A percentile compares a stretch with the other conserved stretches of the same genome.
Evolutionary conservation across 1,140 invertebrate genomes (phyloP).

Genomic region (Lepidurus packardi): DNA sequence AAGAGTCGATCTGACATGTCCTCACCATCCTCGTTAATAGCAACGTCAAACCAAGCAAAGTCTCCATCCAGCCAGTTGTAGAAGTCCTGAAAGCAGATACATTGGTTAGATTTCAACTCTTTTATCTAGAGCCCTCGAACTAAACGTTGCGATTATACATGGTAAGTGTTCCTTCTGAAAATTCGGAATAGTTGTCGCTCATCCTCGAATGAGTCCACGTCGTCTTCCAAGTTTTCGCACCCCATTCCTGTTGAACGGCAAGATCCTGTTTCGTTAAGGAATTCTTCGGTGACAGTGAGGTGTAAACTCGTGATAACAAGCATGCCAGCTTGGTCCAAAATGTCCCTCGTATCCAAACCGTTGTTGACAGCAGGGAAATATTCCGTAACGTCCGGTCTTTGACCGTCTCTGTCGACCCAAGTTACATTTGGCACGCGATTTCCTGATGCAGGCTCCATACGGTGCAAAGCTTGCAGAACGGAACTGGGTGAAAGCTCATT

Average conservation of each 20-base stretch:
- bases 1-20: constrained; percentile 44
- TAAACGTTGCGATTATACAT: constrained; percentile 28
- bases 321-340: constrained; percentile 45
- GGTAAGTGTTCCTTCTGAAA: constrained; percentile 36
- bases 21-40: constrained; percentile 46
- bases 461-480: constrained; percentile 43
- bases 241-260: background rate
- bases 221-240: background rate
- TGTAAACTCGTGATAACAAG: constrained; percentile 46
- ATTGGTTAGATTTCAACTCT: background rate
- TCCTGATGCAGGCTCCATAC: constrained; percentile 42
- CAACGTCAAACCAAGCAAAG: constrained; percentile 48
- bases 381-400: constrained; percentile 41
- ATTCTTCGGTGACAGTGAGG: constrained; percentile 35
- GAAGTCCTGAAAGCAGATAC: constrained; percentile 26
- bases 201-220: background rate
- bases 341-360: constrained; percentile 44
- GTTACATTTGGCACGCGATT: constrained; percentile 31
- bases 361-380: constrained; percentile 46
- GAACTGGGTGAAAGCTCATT: constrained; percentile 45
- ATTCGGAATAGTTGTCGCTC: constrained; percentile 38
- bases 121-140: background rate
- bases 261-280: background rate
- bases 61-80: constrained; percentile 40
- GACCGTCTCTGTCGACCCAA: constrained; percentile 44